Percentiles rank a stretch among this genome's conserved stretches.
Evolutionary conservation across 2,113 vertebrate species (phyloP).

Genomic region (Rousettus leschenaultii): DNA sequence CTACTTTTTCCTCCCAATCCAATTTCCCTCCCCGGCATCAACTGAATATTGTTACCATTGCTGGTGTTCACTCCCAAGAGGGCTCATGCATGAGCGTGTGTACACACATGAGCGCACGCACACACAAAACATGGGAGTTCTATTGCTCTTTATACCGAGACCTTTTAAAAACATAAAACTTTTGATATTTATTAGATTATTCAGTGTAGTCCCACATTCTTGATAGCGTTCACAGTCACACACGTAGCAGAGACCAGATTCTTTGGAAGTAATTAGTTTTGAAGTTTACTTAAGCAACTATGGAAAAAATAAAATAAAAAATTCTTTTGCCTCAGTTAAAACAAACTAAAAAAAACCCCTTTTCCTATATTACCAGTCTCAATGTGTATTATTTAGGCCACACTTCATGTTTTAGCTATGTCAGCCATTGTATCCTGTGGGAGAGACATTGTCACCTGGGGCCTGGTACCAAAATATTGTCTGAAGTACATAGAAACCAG

Average conservation of each 20-base stretch:
- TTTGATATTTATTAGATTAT: not conserved
- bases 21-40: not conserved
- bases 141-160: not conserved
- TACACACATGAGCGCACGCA: too few species aligned
- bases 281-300: conserved; percentile 63
- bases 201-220: not conserved
- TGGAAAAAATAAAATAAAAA: conserved; percentile 58
- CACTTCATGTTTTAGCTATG: conserved; percentile 65
- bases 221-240: not conserved
- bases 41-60: not conserved
- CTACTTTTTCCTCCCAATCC: not conserved
- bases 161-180: not conserved
- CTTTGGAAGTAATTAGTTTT: conserved; percentile 50
- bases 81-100: too few species aligned
- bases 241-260: not conserved
- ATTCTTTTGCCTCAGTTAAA: conserved; percentile 55
- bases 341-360: not conserved
- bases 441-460: conserved; percentile 54
- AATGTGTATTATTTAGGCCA: conserved; percentile 57
- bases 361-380: conserved; percentile 52
- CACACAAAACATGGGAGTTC: accelerated
- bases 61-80: not conserved
- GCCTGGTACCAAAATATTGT: conserved; percentile 22
- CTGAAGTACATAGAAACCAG: not conserved
- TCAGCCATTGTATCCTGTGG: conserved; percentile 26